These are phyloP conservation scores for Paracanthobrama guichenoti DNA, from an alignment of 2,113 vertebrate genomes.

Conservation along the genomic window DNA sequence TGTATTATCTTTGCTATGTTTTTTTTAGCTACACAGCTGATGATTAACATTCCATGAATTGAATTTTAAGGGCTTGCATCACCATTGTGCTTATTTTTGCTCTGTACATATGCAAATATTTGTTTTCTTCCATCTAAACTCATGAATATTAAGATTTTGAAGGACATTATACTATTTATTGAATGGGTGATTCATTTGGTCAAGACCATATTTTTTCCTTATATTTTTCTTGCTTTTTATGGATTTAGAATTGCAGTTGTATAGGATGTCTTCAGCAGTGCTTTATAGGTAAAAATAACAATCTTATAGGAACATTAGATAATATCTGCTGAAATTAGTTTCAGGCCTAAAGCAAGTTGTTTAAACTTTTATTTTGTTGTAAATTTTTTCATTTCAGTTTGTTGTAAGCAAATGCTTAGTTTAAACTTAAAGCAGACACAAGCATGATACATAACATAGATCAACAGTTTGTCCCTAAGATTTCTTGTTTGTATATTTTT, in stretches of 20 bases:
- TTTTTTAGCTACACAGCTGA: not conserved
- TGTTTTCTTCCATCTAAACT: conserved; percentile 3
- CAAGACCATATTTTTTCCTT: not conserved
- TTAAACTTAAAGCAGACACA: not conserved
- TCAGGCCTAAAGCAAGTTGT: not conserved
- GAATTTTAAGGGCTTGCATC: conserved; percentile 12
- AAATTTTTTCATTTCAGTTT: not conserved
- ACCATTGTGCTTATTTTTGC: not conserved
- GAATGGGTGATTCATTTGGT: not conserved
- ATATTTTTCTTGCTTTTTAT: not conserved
- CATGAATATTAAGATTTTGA: not conserved
- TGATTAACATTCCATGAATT: conserved; percentile 10
- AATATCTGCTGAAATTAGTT: not conserved
- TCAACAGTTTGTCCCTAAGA: not conserved
- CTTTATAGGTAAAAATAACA: not conserved
- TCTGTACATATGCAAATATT: conserved; percentile 7
- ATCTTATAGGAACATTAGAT: not conserved
- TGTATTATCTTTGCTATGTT: not conserved
- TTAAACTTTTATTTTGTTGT: not conserved
- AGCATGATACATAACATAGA: not conserved
- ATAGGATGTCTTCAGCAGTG: not conserved
- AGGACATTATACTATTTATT: conserved; percentile 19
- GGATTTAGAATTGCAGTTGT: not conserved
- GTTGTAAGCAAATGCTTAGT: not conserved
- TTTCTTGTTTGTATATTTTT: conserved; percentile 14